phyloP scores from a whole-genome alignment of 2,888 invertebrate genomes.

The Drosophila anomelani region DNA sequence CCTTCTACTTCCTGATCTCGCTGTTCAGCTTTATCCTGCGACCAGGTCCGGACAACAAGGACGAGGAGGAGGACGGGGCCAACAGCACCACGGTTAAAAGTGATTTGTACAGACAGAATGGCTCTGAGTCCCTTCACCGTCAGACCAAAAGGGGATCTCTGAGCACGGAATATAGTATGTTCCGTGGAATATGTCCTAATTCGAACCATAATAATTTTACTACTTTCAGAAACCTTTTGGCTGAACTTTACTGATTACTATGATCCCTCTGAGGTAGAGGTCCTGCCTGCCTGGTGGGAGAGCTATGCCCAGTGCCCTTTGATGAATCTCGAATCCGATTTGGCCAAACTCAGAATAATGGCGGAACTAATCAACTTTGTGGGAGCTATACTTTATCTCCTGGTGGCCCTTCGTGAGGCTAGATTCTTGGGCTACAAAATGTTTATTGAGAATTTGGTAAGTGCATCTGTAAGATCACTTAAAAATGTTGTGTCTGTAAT shows the following conservation, averaged over 20 bases:
- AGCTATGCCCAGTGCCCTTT: constrained; percentile 83
- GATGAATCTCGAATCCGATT: constrained; percentile 82
- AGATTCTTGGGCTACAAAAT: constrained; percentile 96
- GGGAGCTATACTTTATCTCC: constrained; percentile 93
- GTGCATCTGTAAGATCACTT: neutral
- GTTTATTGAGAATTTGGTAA: constrained; percentile 97
- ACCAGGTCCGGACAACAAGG: constrained; percentile 89
- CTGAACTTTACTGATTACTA: constrained; percentile 83
- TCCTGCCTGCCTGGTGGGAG: constrained; percentile 82
- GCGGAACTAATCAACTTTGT: constrained; percentile 92
- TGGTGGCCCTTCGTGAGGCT: constrained; percentile 94
- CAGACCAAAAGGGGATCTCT: constrained; percentile 56
- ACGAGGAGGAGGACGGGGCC: constrained; percentile 73
- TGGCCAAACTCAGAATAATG: constrained; percentile 87
- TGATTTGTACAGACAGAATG: constrained; percentile 54
- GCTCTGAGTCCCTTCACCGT: constrained; percentile 10
- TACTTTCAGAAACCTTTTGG: constrained; percentile 82
- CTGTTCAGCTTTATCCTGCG: constrained; percentile 94
- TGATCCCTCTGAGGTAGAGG: constrained; percentile 74
- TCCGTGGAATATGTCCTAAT: neutral
- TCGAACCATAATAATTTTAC: neutral
- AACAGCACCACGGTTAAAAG: constrained; percentile 37
- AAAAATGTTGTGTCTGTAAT: neutral
- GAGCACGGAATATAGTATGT: constrained; percentile 68
- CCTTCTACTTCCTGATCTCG: constrained; percentile 95